Evolutionary conservation across 2,113 vertebrate species (phyloP).

Genomic region (Charadrius vociferus): DNA sequence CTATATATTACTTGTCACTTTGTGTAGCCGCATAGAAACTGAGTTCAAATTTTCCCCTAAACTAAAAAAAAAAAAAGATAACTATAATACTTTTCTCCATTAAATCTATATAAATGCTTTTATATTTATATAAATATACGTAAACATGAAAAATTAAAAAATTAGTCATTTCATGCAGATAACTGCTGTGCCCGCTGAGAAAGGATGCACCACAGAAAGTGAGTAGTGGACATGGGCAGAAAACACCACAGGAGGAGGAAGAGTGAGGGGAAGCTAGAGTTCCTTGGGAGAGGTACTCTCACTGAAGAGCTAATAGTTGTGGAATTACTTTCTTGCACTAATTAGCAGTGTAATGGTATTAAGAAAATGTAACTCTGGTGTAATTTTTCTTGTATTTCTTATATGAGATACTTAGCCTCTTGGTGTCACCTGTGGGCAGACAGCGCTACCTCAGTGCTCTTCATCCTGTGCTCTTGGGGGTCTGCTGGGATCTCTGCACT

Average conservation of each 20-base stretch:
- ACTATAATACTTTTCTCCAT: background rate
- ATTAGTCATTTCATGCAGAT: background rate
- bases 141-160: background rate
- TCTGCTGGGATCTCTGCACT: background rate
- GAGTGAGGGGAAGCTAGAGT: background rate
- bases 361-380: background rate
- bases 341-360: background rate
- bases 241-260: background rate
- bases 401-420: background rate
- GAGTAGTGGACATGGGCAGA: background rate
- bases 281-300: background rate
- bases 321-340: background rate
- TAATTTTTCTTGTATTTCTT: background rate
- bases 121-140: no score
- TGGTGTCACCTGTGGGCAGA: background rate
- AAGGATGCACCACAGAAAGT: background rate
- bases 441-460: background rate
- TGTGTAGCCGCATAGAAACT: rapidly evolving
- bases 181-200: background rate
- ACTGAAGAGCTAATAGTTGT: background rate
- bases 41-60: background rate
- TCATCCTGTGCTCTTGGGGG: background rate
- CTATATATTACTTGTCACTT: background rate
- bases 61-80: background rate
- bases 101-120: no score